phyloP scores from a whole-genome alignment of 2,888 invertebrate species.

The Smittia aterrima region DNA sequence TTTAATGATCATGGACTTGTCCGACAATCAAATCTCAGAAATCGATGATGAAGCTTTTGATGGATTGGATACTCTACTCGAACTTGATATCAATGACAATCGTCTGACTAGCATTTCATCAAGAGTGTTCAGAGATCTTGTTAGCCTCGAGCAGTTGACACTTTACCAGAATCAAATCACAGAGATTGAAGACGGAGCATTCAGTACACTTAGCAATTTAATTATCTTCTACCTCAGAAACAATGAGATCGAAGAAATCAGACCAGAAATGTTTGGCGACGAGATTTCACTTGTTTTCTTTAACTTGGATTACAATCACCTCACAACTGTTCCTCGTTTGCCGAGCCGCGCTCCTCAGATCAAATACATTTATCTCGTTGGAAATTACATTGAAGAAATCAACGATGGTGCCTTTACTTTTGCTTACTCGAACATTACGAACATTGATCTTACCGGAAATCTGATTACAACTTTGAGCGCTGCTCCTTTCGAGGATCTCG shows the following conservation, averaged over 20 bases:
- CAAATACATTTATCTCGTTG: neutral
- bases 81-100: neutral
- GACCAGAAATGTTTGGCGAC: neutral
- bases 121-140: neutral
- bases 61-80: neutral
- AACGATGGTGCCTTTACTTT: neutral
- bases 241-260: neutral
- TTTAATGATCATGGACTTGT: neutral
- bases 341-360: neutral
- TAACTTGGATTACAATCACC: neutral
- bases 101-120: neutral
- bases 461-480: neutral
- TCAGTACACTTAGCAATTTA: neutral
- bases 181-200: conserved; percentile 1
- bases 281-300: neutral
- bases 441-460: neutral
- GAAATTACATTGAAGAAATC: neutral
- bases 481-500: neutral
- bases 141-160: neutral
- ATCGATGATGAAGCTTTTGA: neutral
- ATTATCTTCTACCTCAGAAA: neutral
- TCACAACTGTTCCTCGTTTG: neutral
- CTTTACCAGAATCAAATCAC: neutral
- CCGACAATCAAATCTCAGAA: neutral
- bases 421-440: neutral